Percentiles rank a stretch among this genome's conserved stretches.
phyloP scores from a whole-genome alignment of 2,888 invertebrate species.

The Chymomyza amoena region DNA sequence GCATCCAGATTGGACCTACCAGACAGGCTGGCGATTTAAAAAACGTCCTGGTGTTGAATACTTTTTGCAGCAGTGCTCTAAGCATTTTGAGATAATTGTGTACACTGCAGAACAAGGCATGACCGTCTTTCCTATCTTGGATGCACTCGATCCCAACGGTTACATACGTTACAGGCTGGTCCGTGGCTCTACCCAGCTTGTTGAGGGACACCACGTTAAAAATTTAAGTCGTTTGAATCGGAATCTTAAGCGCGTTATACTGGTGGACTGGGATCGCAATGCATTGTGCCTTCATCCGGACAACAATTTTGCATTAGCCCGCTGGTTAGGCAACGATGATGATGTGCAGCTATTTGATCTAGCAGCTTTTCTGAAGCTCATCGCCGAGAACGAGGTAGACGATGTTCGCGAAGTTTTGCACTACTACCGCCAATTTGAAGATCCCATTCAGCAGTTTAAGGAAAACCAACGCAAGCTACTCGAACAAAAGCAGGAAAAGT shows the following conservation, averaged over 20 bases:
- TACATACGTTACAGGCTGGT: conserved; percentile 94
- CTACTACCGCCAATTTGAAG: conserved; percentile 95
- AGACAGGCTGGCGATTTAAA: conserved; percentile 98
- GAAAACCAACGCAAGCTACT: conserved; percentile 90
- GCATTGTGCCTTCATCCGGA: conserved; percentile 92
- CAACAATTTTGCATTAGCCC: conserved; percentile 91
- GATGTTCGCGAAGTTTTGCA: conserved; percentile 96
- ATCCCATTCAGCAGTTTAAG: conserved; percentile 94
- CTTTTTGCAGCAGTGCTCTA: conserved; percentile 92
- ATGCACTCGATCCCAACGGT: conserved; percentile 94
- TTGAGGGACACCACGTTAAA: conserved; percentile 96
- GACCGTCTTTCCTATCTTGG: conserved; percentile 96
- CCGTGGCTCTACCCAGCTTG: conserved; percentile 96
- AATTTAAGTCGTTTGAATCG: conserved; percentile 91
- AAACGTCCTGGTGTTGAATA: conserved; percentile 98
- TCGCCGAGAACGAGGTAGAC: conserved; percentile 91
- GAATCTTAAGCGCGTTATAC: conserved; percentile 92
- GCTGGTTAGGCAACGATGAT: conserved; percentile 96
- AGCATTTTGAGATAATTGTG: conserved; percentile 96
- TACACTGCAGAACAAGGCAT: conserved; percentile 97
- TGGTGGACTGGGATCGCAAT: conserved; percentile 95
- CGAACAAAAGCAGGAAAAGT: conserved; percentile 83
- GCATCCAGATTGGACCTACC: conserved; percentile 99
- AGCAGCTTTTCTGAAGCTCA: conserved; percentile 92
- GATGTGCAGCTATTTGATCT: conserved; percentile 94